Base-by-base conservation (phyloP, 2,797 vertebrate genomes). In the Hemibagrus guttatus region DNA sequence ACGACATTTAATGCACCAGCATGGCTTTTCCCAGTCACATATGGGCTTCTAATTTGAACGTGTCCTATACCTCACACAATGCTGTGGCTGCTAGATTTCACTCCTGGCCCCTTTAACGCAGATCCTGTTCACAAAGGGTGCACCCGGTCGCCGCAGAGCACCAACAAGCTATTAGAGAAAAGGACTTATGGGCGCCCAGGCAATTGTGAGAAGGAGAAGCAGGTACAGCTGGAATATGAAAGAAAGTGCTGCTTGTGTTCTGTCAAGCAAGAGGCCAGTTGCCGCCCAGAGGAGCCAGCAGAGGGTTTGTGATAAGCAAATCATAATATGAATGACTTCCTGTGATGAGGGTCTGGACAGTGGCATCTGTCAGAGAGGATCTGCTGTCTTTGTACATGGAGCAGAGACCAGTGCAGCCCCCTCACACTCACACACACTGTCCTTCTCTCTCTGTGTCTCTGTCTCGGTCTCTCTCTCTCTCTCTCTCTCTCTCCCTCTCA, bases 301-400 rank as follows among this genome's bases (percentile, higher is more conserved):
- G 89, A 92, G 92, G 90, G 88, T 85, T 81, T 87, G 89, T 89
- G 91, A 89, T 92, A 90, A 92, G 90, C 91, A 85, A 92, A 92
- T 92, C 90, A 88, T 89, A 89, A 89, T 93, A 94, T 94, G 92
- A 95, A 95, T 93, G 94, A 95, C 95, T 95, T 95, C 95, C 95
- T 95, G 94, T 90, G 76, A 92, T 90, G 91, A 78, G 90, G 92
- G 93, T 91, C 94, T 95, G 94, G 94, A 94, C 93, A 94, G 93
- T 94, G 94, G 94, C 93, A 94, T 95, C 93, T 94, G 94, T 95
- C 92, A 93, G 88, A 88, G 88, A 83, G 86, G 74, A 88, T 88
- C 87, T 90, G 84, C 80, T 63, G 81, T 86, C 74, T 86, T 79
- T 89, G 86, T 86, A 87, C 69, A 87, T 3, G 28, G 81, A 90